Evolutionary conservation across 1,140 invertebrate genomes (phyloP).

Genomic region (Archegozetes longisetosus): DNA sequence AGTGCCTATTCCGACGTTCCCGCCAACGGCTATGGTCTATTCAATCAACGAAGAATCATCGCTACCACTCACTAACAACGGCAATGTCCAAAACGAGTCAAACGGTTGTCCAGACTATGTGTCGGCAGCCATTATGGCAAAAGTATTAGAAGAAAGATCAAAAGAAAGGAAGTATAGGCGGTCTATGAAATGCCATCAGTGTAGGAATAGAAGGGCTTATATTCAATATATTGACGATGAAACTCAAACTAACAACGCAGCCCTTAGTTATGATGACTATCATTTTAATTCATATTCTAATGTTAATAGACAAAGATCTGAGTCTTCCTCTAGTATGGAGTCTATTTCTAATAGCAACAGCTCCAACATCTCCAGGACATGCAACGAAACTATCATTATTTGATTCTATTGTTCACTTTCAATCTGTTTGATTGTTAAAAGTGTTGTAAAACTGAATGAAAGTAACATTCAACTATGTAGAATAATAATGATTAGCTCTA

Average conservation of each 20-base stretch:
- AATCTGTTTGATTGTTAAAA: too few relatives aligned
- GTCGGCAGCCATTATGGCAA: slow-evolving; percentile 79
- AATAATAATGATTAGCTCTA: too few relatives aligned
- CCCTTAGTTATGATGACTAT: background rate
- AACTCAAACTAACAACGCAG: slow-evolving; percentile 17
- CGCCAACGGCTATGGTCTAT: slow-evolving; percentile 73
- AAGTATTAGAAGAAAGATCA: slow-evolving; percentile 68
- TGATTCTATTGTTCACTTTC: too few relatives aligned
- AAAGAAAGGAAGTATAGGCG: slow-evolving; percentile 41
- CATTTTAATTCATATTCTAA: background rate
- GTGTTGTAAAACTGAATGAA: too few relatives aligned
- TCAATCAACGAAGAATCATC: slow-evolving; percentile 41
- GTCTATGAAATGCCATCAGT: slow-evolving; percentile 30
- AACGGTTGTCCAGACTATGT: slow-evolving; percentile 48
- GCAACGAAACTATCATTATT: background rate
- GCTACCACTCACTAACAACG: background rate
- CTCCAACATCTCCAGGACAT: background rate
- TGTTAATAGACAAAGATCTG: background rate
- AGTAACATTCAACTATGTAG: too few relatives aligned
- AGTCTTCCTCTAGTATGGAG: background rate
- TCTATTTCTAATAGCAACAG: background rate
- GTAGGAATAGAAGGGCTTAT: slow-evolving; percentile 5
- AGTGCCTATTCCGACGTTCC: slow-evolving; percentile 65
- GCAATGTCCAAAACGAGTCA: slow-evolving; percentile 21
- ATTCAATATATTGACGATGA: slow-evolving; percentile 15